Base-by-base conservation (phyloP, 2,888 invertebrate species). In the Synanthedon vespiformis region DNA sequence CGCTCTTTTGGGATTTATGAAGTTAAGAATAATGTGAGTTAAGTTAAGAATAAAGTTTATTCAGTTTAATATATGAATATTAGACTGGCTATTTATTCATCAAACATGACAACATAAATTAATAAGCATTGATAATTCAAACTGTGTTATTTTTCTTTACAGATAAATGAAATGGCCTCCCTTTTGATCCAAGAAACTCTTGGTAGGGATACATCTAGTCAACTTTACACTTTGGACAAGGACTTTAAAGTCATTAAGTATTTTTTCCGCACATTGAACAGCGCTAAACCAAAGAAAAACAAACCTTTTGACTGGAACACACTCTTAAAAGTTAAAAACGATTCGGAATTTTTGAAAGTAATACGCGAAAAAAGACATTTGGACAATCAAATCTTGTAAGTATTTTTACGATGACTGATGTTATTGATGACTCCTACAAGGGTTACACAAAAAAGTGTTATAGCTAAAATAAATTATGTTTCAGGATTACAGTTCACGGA, bases 111-210 rank as follows among this genome's bases (percentile, higher is more conserved):
- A 22, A 22, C 22, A 22, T 22, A 22, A 5, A 1, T 22, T 22
- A 22, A 22, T 22, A 5, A 1, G 5, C 5, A 22, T 34, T 34
- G 2, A 34, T 10, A 34, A 34, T 34, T 34, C 34, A 34, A 34
- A 34, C 34, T 34, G 34, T 8, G 34, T 34, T 34, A 34, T 34
- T 34, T 34, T 34, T 34, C 27, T 47, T 70, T 66, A 11, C 61
- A 88, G 88, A 87, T 88, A 53, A 87, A 88, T 56, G 67, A 68
- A 44, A 84, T 88, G 76, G 86, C 88, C 0, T 80, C 83, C 0
- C 63, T 88, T 1, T 64, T 87, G 0, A 74, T 88, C 14, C 75
- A 83, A 66, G 80, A 87, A 56, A 83, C 85, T 0, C 56, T 88
- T 0, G 86, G 87, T n/a, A 81, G 77, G 54, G 83, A 85, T 53